phyloP scores from a whole-genome alignment of 92 coral and sea anemone species.

The Palythoa caribaeorum region DNA sequence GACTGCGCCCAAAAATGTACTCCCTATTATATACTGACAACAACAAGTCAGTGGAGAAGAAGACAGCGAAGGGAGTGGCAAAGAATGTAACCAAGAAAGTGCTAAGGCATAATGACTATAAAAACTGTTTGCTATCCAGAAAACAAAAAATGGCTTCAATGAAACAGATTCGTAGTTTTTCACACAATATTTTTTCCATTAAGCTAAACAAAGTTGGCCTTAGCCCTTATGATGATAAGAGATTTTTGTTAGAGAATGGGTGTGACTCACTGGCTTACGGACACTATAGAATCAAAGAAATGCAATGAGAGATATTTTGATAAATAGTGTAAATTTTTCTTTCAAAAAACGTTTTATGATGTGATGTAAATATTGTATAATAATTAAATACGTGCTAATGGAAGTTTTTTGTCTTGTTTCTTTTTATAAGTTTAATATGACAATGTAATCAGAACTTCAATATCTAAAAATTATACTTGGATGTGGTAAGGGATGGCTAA shows the following conservation, averaged over 20 bases:
- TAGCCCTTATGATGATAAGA: conserved; percentile 57
- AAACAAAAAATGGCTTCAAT: conserved; percentile 28
- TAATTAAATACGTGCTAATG: conserved; percentile 2
- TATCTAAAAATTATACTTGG: background rate
- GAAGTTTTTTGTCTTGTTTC: background rate
- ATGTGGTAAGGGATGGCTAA: conserved; percentile 35
- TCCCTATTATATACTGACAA: conserved; percentile 51
- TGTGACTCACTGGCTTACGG: conserved; percentile 32
- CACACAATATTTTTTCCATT: conserved; percentile 35
- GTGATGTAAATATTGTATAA: conserved; percentile 5
- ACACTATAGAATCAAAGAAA: conserved; percentile 17
- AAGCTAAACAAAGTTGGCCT: conserved; percentile 47
- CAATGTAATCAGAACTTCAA: background rate
- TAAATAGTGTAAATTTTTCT: conserved; percentile 19
- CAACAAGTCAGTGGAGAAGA: conserved; percentile 53
- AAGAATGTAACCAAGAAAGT: conserved; percentile 52
- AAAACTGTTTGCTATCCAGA: conserved; percentile 35
- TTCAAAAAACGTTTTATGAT: background rate
- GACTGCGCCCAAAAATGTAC: conserved; percentile 57
- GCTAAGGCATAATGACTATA: conserved; percentile 36
- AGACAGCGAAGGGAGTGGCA: conserved; percentile 61
- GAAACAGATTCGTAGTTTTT: conserved; percentile 39
- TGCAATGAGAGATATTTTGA: background rate
- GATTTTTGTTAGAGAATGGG: conserved; percentile 40
- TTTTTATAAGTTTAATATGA: background rate